Evolutionary conservation across 1,140 invertebrate genomes (phyloP), one percentile per base, ranked within the genome.

Genomic region (Ladona fulva): DNA sequence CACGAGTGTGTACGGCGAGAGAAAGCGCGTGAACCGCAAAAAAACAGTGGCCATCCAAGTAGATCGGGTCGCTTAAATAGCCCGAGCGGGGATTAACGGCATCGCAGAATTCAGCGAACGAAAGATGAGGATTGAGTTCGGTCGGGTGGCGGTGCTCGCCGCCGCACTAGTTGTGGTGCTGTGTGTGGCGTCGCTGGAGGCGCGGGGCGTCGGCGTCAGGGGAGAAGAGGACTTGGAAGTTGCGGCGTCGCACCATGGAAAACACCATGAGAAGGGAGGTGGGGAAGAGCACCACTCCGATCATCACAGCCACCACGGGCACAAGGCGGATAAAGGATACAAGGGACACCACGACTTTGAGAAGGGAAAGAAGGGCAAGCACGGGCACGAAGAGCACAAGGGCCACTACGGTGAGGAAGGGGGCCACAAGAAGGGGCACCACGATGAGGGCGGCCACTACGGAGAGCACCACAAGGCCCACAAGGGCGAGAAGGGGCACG

Each of bases 351-450:
- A 91, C 80, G 86, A 89, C 66, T 87, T 90, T 80, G 88, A 90
- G 78, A 75, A 75, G 74, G 90, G 90, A 0, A 86, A 90, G 22
- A 90, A 91, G 82, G 90, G 89, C 12, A 89, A 92, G 59, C 90
- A 91, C 82, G 86, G 89, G 80, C 91, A 92, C 80, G 89, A 90
- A 80, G 87, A 88, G 74, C 89, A 91, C 80, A 86, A 87, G n/a
- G 89, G 90, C 73, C 87, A 91, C 80, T 89, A 90, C 82, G 85
- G 87, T 78, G 89, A 90, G 77, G 86, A 91, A 79, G 89, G 87
- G 22, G 90, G 89, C 24, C 87, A 89, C 77, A 89, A 91, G 81
- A 91, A 91, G 82, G 88, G 89, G 74, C 89, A 91, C 79, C 89
- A 91, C 83, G 90, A 92, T 11, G 82, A 86, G 22, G 82, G 42